Evolutionary conservation across 2,888 invertebrate species (phyloP), one percentile per base, ranked within the genome.

Genomic region (Prosopocoilus inquinatus): DNA sequence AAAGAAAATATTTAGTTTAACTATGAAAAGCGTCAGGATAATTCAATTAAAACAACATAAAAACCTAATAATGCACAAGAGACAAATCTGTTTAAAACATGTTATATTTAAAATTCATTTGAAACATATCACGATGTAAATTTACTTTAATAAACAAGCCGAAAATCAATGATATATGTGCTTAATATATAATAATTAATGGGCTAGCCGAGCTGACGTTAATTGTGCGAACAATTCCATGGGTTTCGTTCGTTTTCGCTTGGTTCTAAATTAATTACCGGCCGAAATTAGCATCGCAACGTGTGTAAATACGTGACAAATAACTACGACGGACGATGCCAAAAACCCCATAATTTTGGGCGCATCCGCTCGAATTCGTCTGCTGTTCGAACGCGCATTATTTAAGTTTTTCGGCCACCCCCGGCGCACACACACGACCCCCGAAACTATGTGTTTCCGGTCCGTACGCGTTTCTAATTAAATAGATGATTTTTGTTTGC

Each of bases 401-500:
- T 15, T 16, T 13, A 41, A 41, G 16, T 47, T 47, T 12, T 9
- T n/a, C n/a, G 47, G 13, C 32, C 9, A 32, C 32, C 32, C 35
- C 33, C 3, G 34, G 50, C 56, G 58, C n/a, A n/a, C n/a, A n/a
- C 71, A 73, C 73, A 71, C 71, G 71, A 74, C 72, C 70, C 68
- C 66, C 58, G 62, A 62, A 70, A 74, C 69, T 66, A 67, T 67
- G 68, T 62, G 68, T 70, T 75, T 75, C 75, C 76, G 74, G 75
- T 72, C 61, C 64, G 66, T 66, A 66, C 69, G 67, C 66, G 63
- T 68, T 73, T 69, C 76, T 78, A 78, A 78, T 78, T 78, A 78
- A 78, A 76, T 78, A 75, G 77, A 77, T 75, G 76, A 77, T 78
- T 78, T 76, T 72, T 78, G 77, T 78, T 78, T 77, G 76, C 77